Evolutionary conservation across 2,113 vertebrate genomes (phyloP), one percentile per base, ranked within the genome.

Genomic region (Mionectes macconnelli): DNA sequence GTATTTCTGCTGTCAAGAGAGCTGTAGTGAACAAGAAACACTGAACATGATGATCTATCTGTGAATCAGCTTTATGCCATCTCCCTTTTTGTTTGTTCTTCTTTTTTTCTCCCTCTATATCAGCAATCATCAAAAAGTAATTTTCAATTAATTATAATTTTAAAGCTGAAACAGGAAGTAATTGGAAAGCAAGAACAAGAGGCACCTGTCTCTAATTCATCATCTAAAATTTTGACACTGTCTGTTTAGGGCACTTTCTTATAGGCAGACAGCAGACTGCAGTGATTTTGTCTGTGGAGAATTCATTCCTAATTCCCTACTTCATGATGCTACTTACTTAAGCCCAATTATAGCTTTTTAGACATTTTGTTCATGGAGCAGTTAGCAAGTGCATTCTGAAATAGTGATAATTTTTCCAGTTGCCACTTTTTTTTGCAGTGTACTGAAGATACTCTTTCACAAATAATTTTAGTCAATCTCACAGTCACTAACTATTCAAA

Each of bases 91-190:
- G 14, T 56, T 42, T 92, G 31, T 85, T 90, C 8, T 15, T 92
- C 37, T 87, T 55, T 11, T 45, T 89, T 90, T 90, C 27, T 88
- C 18, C 10, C 14, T 66, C 53, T 49, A 2, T 74, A 60, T 68
- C 64, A 94, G 33, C 68, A 89, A 86, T 66, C 27, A 75, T 35
- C 42, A 69, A 44, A 91, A 79, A 87, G 30, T 52, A 93, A 52
- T 92, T 94, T 84, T 95, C 27, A 44, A 15, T 44, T 84, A 94
- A 56, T 91, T 93, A 37, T 91, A 89, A 80, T 90, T 93, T 97
- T 96, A 59, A 89, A 47, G 42, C 42, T 63, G 64, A 72, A 96
- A 53, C 53, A 33, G 72, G 28, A 83, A 52, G 27, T 44, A 87
- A 82, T 93, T 95, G 93, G 76, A 63, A 87, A 96, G 55, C 80